A percentile compares a stretch with the other conserved stretches of the same genome.
phyloP scores from a whole-genome alignment of 2,797 vertebrate species.

The Sternotherus odoratus region DNA sequence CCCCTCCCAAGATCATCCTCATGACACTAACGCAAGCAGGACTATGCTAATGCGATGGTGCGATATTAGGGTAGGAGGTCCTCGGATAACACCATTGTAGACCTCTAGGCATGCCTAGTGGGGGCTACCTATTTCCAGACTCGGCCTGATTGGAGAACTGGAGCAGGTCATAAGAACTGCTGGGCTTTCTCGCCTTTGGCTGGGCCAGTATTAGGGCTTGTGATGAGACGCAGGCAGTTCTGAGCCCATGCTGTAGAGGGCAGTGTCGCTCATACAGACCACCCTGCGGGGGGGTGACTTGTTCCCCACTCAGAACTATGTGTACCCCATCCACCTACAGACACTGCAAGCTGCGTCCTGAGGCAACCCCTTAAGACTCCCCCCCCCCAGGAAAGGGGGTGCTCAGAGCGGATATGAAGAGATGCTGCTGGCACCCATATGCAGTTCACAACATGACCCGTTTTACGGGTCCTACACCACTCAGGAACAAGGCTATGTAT shows the following conservation, averaged over 20 bases:
- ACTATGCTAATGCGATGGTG: accelerated
- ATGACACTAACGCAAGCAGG: background rate
- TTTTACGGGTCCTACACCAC: background rate
- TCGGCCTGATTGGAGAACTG: background rate
- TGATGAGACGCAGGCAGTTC: background rate
- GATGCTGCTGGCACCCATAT: background rate
- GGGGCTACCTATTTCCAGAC: background rate
- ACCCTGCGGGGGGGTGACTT: background rate
- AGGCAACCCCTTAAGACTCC: background rate
- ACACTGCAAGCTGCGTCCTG: background rate
- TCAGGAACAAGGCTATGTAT: too few species aligned
- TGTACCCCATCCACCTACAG: background rate
- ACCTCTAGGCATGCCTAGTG: background rate
- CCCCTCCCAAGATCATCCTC: background rate
- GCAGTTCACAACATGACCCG: background rate
- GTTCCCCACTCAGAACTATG: too few species aligned
- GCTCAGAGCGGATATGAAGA: background rate
- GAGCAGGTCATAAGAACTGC: background rate
- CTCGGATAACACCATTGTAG: accelerated
- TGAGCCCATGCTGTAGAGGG: background rate
- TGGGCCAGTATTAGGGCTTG: background rate
- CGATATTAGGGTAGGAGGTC: background rate
- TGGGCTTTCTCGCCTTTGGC: background rate
- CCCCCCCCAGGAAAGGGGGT: accelerated
- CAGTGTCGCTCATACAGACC: background rate